Evolutionary conservation across 23 tunicate species (phyloP), one percentile per base, ranked within the genome.

Genomic region (Styela plicata): DNA sequence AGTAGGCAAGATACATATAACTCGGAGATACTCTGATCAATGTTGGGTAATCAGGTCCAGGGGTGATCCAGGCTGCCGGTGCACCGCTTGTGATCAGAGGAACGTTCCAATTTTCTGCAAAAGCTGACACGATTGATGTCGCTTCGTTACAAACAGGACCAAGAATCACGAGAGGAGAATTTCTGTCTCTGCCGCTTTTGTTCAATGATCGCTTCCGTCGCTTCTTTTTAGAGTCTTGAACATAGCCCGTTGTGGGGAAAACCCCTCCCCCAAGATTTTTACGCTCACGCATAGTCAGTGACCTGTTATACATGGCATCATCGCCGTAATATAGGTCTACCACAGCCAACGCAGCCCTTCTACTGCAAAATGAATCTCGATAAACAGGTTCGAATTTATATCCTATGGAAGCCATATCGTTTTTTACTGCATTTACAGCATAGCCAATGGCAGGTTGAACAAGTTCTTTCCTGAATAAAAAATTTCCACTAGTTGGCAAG

Each of bases 111-210:
- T 52, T 57, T 33, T 70, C 85, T n/a, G 97, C 97, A 53, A 91
- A 86, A 34, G 82, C 62, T 13, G 90, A 85, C 2, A 86, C 90
- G 26, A 79, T 64, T 23, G 83, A 34, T 0, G 97, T 73, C 1
- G 97, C 87, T 16, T 70, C 85, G 82, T 86, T 91, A 82, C 97
- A 91, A 13, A 79, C 90, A 16, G 97, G 97, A 25, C 97, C 97
- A 52, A 91, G 70, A 69, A 91, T 37, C 52, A 79, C 67, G 19
- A 86, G 20, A 1, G 97, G 97, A 37, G 87, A 44, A 1, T 73
- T 33, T 17, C 57, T 19, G 52, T 33, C 32, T 35, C 78, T 19
- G 18, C 1, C 77, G 25, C 75, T 24, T 13, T 30, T 36, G 36
- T 30, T 5, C 67, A 24, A 3, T 29, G 80, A 82, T 2, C 33